phyloP scores from a whole-genome alignment of 2,888 invertebrate genomes.

The Camptogramma bilineatum region DNA sequence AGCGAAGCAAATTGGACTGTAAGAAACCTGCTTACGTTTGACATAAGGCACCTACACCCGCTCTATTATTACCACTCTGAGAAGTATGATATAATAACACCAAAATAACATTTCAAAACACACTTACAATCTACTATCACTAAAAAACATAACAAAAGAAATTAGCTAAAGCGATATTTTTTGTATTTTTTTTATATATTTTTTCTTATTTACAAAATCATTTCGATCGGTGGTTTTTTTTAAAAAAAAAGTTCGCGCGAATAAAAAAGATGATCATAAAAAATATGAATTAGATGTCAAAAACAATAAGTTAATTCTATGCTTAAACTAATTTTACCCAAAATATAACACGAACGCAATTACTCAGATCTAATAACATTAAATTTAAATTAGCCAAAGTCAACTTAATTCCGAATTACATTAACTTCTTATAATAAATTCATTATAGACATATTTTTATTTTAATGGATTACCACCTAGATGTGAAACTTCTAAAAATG shows the following conservation, averaged over 20 bases:
- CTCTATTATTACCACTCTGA: constrained; percentile 24
- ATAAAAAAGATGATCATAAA: constrained; percentile 16
- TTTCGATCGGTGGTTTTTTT: constrained; percentile 29
- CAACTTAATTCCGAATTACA: constrained; percentile 14
- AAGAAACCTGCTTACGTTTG: constrained; percentile 25
- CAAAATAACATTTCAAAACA: constrained; percentile 43
- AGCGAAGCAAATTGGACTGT: constrained; percentile 10
- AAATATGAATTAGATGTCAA: constrained; percentile 24
- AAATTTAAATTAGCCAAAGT: constrained; percentile 22
- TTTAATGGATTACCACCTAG: background rate
- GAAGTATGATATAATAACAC: constrained; percentile 26
- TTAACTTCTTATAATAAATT: constrained; percentile 9
- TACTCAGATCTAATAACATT: constrained; percentile 40
- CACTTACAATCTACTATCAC: constrained; percentile 47
- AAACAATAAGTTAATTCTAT: constrained; percentile 30
- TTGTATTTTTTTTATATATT: constrained; percentile 35
- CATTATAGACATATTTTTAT: constrained; percentile 6
- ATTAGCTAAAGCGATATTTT: constrained; percentile 42
- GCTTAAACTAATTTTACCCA: constrained; percentile 35
- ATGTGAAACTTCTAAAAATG: constrained; percentile 18
- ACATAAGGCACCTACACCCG: constrained; percentile 23
- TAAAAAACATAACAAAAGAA: constrained; percentile 50
- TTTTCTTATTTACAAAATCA: constrained; percentile 35
- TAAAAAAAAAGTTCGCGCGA: constrained; percentile 24
- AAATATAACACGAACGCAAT: constrained; percentile 31